phyloP scores from a whole-genome alignment of 2,888 invertebrate genomes.

The Cyaniris semiargus region DNA sequence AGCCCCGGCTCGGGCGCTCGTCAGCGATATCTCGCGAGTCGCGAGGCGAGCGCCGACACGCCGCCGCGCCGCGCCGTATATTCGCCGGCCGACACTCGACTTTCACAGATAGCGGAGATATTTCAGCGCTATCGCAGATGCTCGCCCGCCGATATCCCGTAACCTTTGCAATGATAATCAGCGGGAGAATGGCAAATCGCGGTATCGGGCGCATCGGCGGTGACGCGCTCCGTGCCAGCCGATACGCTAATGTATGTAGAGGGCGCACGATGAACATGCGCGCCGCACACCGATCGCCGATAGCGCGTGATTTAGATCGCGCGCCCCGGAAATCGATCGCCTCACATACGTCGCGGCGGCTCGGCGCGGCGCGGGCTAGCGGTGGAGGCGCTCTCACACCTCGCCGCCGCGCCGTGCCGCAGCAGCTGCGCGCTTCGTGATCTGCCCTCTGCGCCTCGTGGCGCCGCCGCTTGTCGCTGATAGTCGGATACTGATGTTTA shows the following conservation, averaged over 20 bases:
- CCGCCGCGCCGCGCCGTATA: not conserved
- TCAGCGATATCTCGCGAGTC: not conserved
- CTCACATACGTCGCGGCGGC: not conserved
- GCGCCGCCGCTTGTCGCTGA: conserved; percentile 4
- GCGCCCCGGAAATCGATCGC: conserved; percentile 33
- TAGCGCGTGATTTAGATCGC: conserved; percentile 39
- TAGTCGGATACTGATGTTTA: conserved; percentile 8
- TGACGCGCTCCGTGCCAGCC: conserved; percentile 31
- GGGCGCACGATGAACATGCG: conserved; percentile 39
- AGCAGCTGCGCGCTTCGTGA: not conserved
- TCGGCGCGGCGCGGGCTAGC: not conserved
- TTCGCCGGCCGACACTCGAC: conserved; percentile 6
- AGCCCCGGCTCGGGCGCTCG: not conserved
- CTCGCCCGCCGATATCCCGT: conserved; percentile 10
- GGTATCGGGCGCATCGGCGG: conserved; percentile 27
- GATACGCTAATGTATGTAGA: conserved; percentile 41
- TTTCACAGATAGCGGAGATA: conserved; percentile 29
- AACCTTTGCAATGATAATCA: conserved; percentile 27
- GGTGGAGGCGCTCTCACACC: not conserved
- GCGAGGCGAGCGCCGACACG: not conserved
- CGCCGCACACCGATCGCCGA: conserved; percentile 37
- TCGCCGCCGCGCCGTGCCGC: conserved; percentile 4
- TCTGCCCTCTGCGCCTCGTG: not conserved
- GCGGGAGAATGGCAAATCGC: conserved; percentile 27
- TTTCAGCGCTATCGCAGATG: conserved; percentile 27